These are phyloP conservation scores for Laothoe populi DNA, from an alignment of 2,888 invertebrate genomes.

Conservation along the genomic window DNA sequence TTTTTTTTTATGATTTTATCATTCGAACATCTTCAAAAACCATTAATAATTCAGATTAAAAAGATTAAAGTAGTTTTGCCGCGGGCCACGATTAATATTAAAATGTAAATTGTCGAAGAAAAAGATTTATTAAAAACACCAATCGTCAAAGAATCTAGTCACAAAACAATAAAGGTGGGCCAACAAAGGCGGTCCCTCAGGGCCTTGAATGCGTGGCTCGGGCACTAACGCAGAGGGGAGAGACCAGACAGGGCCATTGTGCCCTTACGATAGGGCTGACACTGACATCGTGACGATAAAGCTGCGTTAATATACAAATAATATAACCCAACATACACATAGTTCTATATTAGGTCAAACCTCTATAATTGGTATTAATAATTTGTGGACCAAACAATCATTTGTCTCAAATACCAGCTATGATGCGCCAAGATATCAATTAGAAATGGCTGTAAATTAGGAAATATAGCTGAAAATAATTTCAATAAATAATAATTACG, in stretches of 20 bases:
- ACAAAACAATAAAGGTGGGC: slow-evolving; percentile 57
- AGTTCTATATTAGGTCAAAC: too few species aligned
- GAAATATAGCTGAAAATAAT: too few species aligned
- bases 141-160: slow-evolving; percentile 48
- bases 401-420: too few species aligned
- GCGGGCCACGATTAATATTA: not conserved
- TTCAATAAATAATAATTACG: too few species aligned
- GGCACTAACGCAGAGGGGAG: slow-evolving; percentile 27
- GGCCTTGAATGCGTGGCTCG: slow-evolving; percentile 30
- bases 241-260: slow-evolving; percentile 27
- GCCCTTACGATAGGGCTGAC: slow-evolving; percentile 6
- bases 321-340: too few species aligned
- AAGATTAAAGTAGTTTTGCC: not conserved
- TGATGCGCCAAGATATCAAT: too few species aligned
- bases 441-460: too few species aligned
- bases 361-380: too few species aligned
- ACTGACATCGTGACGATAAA: not conserved
- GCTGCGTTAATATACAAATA: not conserved
- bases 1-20: too few species aligned
- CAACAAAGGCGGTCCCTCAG: slow-evolving; percentile 44
- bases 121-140: slow-evolving; percentile 22
- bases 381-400: too few species aligned
- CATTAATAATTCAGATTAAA: not conserved
- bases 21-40: not conserved
- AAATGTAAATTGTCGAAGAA: slow-evolving; percentile 2